phyloP scores from a whole-genome alignment of 2,797 vertebrate genomes.

The Urophycis tenuis region DNA sequence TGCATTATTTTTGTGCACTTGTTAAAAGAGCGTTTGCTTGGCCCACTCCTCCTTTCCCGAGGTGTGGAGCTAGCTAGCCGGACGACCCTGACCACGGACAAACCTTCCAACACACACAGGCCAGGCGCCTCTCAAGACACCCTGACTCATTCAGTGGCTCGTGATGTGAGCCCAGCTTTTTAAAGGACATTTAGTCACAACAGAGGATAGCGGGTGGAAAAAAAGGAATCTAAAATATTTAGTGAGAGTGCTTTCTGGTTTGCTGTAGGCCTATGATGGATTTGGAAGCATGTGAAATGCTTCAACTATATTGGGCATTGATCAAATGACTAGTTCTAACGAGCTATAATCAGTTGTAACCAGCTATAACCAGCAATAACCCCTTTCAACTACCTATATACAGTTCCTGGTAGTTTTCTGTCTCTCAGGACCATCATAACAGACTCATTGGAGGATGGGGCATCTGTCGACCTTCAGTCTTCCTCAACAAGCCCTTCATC shows the following conservation, averaged over 20 bases:
- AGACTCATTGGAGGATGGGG: background rate
- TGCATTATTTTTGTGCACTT: background rate
- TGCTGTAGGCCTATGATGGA: background rate
- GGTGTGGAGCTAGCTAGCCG: background rate
- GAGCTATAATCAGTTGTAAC: background rate
- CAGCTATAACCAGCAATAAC: background rate
- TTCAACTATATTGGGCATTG: background rate
- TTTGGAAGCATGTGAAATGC: background rate
- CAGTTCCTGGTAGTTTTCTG: background rate
- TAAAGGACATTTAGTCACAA: background rate
- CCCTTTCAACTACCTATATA: too few species aligned
- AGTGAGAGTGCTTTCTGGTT: background rate
- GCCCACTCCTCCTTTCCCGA: too few species aligned
- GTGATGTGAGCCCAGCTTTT: background rate
- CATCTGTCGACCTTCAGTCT: background rate
- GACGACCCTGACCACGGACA: background rate
- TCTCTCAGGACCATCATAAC: background rate
- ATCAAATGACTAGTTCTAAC: background rate
- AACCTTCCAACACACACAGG: background rate
- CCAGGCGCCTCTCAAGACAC: background rate
- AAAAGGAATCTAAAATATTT: background rate
- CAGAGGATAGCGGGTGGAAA: background rate
- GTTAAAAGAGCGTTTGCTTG: background rate
- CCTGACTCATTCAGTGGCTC: background rate
- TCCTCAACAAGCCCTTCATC: background rate